Conservation (phyloP, 2,113 vertebrate species). For the Coptodon rendalli region DNA sequence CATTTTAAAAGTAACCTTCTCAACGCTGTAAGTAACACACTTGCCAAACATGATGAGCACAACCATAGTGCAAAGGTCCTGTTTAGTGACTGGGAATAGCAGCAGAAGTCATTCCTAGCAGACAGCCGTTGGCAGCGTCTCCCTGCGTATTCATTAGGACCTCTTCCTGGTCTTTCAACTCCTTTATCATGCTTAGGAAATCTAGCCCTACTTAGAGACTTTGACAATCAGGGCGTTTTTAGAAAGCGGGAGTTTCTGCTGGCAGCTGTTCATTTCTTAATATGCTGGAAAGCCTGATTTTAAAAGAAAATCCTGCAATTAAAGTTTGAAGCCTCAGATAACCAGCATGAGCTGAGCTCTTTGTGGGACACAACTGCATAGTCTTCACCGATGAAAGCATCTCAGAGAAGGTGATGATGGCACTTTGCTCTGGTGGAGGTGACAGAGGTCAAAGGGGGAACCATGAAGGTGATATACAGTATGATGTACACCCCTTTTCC, state of each 20-base stretch:
- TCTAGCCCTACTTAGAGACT: neutral
- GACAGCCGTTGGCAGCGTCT: neutral
- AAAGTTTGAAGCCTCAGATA: neutral
- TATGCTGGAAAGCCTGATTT: neutral
- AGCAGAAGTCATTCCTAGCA: neutral
- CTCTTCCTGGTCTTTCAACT: neutral
- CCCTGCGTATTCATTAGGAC: neutral
- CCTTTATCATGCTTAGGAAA: neutral
- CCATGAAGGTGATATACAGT: neutral
- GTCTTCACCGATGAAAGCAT: neutral
- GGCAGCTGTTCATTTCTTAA: neutral
- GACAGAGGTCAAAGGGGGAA: neutral
- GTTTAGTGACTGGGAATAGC: neutral
- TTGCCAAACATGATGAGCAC: neutral
- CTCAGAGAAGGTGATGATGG: neutral
- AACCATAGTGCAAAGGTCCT: neutral
- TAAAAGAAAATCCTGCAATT: neutral
- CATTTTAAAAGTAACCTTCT: neutral
- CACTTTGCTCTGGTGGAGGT: neutral
- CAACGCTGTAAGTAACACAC: neutral
- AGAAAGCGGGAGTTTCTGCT: neutral
- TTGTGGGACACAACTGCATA: neutral
- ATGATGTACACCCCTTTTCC: neutral
- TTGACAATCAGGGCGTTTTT: neutral
- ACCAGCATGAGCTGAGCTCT: neutral